Base-by-base conservation (phyloP, 2,113 vertebrate species). In the Lutjanus erythropterus region DNA sequence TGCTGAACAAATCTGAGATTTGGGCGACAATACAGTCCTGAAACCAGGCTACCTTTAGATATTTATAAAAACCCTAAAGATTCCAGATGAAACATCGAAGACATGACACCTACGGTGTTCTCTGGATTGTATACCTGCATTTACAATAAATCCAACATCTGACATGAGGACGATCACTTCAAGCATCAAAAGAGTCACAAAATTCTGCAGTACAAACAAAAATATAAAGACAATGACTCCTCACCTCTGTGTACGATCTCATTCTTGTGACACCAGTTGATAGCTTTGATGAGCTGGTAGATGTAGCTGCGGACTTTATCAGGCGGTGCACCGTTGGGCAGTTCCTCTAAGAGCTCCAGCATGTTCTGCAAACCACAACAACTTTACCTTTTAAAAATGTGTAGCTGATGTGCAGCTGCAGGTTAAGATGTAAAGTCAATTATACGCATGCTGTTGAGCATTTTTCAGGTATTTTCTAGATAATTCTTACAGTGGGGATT, bases 211-310 rank as follows among this genome's bases (percentile, higher is more conserved):
- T 10, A 18, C 37, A 46, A 6, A 53, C 1, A 39, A 23, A 5
- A 18, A 52, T 14, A 9, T 5, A 29, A 25, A 55, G 41, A 29
- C 3, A 25, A 42, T 71, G 15, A 21, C 9, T 6, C 8, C 94
- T 96, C 87, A 99, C 98, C 98, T 96, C 98, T 95, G 89, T 99
- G 98, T 55, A 99, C 98, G 33, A 99, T 99, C 85, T 99, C 97
- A 75, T 99, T 99, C 93, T 97, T 99, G 94, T 99, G 98, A 93
- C 98, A 99, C 98, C 98, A 99, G 89, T 99, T 97, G 94, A 99
- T 99, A 85, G 98, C 98, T 95, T 99, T 99, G 90, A 99, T 99
- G 84, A 99, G 94, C 89, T 99, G 98, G 91, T 97, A 99, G 89
- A 99, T 99, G 86, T 99, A 99, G 87, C 97, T 99, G 92, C 97